These are phyloP conservation scores for Crotalus helleri DNA, from an alignment of 2,113 vertebrate genomes.

Conservation along the genomic window DNA sequence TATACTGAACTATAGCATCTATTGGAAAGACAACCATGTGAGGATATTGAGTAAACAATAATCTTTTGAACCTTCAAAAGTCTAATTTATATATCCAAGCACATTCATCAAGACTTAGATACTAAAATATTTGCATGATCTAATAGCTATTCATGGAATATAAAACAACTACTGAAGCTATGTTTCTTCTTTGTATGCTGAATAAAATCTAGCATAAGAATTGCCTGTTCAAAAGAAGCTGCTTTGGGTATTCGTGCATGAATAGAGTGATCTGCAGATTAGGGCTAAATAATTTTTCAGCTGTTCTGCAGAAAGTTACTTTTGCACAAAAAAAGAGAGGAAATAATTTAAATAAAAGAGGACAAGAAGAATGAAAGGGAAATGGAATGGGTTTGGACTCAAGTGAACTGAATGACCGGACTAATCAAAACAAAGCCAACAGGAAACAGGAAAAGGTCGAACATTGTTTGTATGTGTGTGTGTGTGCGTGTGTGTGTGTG, in stretches of 20 bases:
- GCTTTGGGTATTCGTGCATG: background rate
- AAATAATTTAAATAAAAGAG: conserved; percentile 42
- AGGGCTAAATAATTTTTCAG: background rate
- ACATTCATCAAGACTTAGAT: background rate
- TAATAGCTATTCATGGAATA: background rate
- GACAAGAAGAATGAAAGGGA: conserved; percentile 11
- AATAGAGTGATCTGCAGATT: background rate
- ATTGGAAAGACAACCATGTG: background rate
- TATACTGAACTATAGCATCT: background rate
- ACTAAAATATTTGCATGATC: background rate
- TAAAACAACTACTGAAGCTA: background rate
- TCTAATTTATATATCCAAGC: background rate
- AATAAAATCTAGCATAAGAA: background rate
- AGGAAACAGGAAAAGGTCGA: conserved; percentile 12
- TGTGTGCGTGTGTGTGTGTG: background rate
- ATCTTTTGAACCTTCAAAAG: background rate
- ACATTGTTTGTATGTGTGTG: background rate
- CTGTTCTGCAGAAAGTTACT: conserved; percentile 2
- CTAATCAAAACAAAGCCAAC: conserved; percentile 16
- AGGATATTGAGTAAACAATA: background rate
- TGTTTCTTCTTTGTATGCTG: background rate
- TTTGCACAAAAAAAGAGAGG: background rate
- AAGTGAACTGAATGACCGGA: background rate
- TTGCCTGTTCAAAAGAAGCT: background rate
- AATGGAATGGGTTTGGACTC: background rate